phyloP scores from a whole-genome alignment of 2,888 invertebrate species.

The Atethmia centrago region DNA sequence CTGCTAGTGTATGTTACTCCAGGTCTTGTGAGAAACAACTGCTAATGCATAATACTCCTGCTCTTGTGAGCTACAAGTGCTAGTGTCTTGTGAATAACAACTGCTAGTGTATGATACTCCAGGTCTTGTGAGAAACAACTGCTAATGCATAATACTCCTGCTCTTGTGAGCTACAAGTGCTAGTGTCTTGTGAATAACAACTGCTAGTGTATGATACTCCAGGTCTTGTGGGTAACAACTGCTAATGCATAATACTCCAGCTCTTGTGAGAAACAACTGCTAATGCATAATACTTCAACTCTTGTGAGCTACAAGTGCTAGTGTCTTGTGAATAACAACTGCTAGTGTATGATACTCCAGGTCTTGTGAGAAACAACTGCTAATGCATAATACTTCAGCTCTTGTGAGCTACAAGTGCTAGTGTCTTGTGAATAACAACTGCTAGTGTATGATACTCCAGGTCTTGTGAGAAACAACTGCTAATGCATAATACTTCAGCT shows the following conservation, averaged over 20 bases:
- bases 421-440: too few species aligned
- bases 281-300: not conserved
- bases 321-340: not conserved
- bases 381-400: not conserved
- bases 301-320: not conserved
- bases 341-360: too few species aligned
- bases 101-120: not conserved
- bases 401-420: not conserved
- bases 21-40: not conserved
- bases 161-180: not conserved
- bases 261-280: not conserved
- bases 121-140: not conserved
- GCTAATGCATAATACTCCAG: not conserved
- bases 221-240: not conserved
- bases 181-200: not conserved
- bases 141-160: not conserved
- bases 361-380: not conserved
- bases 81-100: not conserved
- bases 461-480: not conserved
- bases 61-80: not conserved
- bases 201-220: too few species aligned
- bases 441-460: not conserved
- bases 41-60: not conserved
- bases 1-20: not conserved
- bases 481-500: not conserved